These are phyloP conservation scores for Parasteatoda tepidariorum DNA, from an alignment of 1,140 invertebrate genomes.

Conservation along the genomic window DNA sequence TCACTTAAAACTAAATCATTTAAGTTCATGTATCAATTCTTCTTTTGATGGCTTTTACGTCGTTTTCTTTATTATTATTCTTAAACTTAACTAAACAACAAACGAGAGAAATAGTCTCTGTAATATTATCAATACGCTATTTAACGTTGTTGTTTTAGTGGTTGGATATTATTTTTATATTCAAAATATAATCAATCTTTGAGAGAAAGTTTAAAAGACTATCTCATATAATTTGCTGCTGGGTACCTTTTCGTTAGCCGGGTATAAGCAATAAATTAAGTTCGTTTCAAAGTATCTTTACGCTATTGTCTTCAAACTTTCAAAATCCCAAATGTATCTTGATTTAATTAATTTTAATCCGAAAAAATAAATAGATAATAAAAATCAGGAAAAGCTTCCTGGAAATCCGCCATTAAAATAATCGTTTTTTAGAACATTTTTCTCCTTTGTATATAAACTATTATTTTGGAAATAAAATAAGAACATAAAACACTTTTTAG, in stretches of 20 bases:
- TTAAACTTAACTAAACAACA: not conserved
- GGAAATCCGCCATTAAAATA: no score
- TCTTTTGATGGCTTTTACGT: not conserved
- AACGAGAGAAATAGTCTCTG: not conserved
- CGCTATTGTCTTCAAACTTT: no score
- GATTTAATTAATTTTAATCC: no score
- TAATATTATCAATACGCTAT: not conserved
- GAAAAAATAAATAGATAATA: no score
- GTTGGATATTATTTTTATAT: not conserved
- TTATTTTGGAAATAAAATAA: no score
- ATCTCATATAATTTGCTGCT: not conserved
- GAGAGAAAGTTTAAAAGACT: not conserved
- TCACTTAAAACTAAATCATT: not conserved
- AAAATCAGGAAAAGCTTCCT: no score
- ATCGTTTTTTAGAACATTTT: no score
- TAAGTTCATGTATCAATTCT: not conserved
- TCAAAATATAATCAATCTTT: not conserved
- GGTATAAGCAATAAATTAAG: not conserved
- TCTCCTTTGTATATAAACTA: no score
- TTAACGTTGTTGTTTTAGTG: not conserved
- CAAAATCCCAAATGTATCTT: no score
- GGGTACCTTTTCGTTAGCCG: not conserved
- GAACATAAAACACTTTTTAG: no score
- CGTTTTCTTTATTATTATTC: not conserved
- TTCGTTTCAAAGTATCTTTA: not conserved